Evolutionary conservation across 2,113 vertebrate genomes (phyloP), one percentile per base, ranked within the genome.

Genomic region (Cepphus grylle): DNA sequence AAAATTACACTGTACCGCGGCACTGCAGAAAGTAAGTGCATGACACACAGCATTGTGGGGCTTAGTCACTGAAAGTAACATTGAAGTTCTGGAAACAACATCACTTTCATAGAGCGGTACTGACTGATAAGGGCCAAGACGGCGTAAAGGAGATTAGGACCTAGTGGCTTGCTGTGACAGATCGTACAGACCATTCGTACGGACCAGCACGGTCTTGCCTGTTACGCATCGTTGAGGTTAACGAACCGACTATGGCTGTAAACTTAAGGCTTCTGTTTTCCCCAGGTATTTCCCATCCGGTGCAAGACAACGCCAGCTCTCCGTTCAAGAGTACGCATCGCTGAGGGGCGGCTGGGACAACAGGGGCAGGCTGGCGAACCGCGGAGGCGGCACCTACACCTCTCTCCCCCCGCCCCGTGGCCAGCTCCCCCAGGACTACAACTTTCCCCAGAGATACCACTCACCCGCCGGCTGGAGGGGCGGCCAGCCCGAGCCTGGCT

Each of bases 281-380:
- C 9, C 21, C 56, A 3, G 3, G 12, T 0, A 20, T 1, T 9
- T 6, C 7, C 13, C 10, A 5, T 42, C 30, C 21, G 8, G 9
- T 0, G 36, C 19, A 34, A 23, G 22, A 29, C 34, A 5, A 11
- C 3, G 27, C 38, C 45, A 17, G 22, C 38, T 11, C 38, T 3
- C 17, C 4, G 4, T 6, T 16, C 30, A 3, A 9, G 4, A 1
- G 5, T n/a, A 8, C 6, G 2, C 3, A 1, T 0, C 0, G 8
- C 67, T 6, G 4, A 1, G 10, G 12, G 9, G 17, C 12, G 11
- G 2, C 14, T 1, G 2, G 11, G 9, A 6, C 5, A 38, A 1
- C 2, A 3, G 12, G 0, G 2, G 32, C 5, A 2, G 17, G 5
- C 20, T 5, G 12, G 4, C 20, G 29, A 15, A 26, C 20, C 9